These are phyloP conservation scores for Turritopsis rubra DNA, from an alignment of 30 jellyfish, hydroid and myxozoan species.

Conservation along the genomic window DNA sequence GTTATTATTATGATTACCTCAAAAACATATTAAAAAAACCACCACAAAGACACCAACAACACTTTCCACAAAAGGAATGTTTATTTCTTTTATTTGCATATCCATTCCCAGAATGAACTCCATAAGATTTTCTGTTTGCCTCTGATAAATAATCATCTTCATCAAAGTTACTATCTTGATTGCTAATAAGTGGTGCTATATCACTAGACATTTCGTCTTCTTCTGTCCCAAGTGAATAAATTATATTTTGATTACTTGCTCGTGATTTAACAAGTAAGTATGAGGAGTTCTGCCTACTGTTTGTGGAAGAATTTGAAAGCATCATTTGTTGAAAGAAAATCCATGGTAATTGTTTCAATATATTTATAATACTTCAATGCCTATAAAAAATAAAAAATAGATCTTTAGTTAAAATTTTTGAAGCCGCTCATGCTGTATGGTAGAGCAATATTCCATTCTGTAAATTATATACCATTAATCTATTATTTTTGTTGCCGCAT, in stretches of 20 bases:
- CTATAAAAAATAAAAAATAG: too few relatives aligned
- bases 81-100: constrained; percentile 30
- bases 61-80: constrained; percentile 47
- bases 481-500: too few relatives aligned
- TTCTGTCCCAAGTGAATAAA: constrained; percentile 9
- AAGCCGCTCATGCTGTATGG: too few relatives aligned
- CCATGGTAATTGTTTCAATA: background rate
- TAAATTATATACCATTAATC: too few relatives aligned
- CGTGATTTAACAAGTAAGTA: background rate
- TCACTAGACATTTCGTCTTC: constrained; percentile 36
- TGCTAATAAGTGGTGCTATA: constrained; percentile 25
- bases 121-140: constrained; percentile 49
- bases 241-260: background rate
- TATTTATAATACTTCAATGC: background rate
- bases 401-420: too few relatives aligned
- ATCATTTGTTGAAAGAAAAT: background rate
- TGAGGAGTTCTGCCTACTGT: background rate
- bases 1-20: too few relatives aligned
- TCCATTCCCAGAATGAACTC: constrained; percentile 30
- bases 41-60: constrained; percentile 85
- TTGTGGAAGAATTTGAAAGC: background rate
- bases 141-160: constrained; percentile 91
- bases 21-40: constrained; percentile 30
- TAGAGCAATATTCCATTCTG: too few relatives aligned
- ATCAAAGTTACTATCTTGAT: constrained; percentile 58